A percentile compares a stretch with the other conserved stretches of the same genome.
Evolutionary conservation across 2,888 invertebrate species (phyloP).

Genomic region (Heliconius ethilla): DNA sequence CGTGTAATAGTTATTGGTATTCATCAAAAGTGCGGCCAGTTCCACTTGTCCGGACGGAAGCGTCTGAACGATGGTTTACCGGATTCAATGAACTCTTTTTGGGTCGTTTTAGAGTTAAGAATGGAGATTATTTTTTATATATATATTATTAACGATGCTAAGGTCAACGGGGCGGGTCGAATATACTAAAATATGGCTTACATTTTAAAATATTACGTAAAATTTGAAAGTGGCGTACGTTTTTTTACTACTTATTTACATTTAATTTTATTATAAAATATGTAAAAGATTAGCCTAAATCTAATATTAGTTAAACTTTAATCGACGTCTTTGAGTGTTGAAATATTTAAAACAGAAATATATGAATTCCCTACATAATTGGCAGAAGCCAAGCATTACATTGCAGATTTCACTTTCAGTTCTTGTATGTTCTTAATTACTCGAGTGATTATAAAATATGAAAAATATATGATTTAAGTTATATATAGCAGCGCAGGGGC

Average conservation of each 20-base stretch:
- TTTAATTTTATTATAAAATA: neutral
- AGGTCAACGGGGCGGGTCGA: conserved; percentile 27
- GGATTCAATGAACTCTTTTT: conserved; percentile 73
- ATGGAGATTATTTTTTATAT: conserved; percentile 33
- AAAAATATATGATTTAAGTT: conserved; percentile 1
- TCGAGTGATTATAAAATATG: neutral
- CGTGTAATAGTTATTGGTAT: conserved; percentile 54
- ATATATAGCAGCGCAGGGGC: no score
- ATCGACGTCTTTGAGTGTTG: neutral
- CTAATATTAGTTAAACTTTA: neutral
- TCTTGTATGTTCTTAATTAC: conserved; percentile 8
- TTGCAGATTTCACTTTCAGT: conserved; percentile 19
- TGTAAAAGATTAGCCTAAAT: neutral
- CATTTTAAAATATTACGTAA: conserved; percentile 10
- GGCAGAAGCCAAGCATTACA: conserved; percentile 9
- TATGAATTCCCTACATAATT: neutral
- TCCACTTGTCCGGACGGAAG: conserved; percentile 67
- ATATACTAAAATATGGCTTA: neutral
- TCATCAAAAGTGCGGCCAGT: conserved; percentile 54
- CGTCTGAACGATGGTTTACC: conserved; percentile 64
- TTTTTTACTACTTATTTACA: neutral
- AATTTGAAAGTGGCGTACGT: conserved; percentile 9
- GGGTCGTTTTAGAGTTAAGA: conserved; percentile 54
- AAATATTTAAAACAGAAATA: neutral
- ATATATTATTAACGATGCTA: conserved; percentile 42